Conservation (phyloP, 2,113 vertebrate genomes). For the Sapajus apella region DNA sequence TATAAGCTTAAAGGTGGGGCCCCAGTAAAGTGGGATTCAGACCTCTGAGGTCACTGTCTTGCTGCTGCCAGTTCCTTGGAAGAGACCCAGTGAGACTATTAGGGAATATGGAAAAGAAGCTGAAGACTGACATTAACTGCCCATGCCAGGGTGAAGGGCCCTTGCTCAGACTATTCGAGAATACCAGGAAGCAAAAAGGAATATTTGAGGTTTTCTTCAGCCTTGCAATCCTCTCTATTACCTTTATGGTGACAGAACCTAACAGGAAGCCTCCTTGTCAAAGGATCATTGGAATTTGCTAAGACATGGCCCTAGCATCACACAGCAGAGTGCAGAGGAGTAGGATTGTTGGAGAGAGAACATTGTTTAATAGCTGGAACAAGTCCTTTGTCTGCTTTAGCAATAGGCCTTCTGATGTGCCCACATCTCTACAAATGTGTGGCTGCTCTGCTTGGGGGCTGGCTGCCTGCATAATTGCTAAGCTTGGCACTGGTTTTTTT, state of each 20-base stretch:
- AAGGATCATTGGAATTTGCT: neutral
- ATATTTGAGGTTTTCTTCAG: neutral
- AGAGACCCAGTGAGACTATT: neutral
- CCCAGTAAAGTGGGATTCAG: too few relatives aligned
- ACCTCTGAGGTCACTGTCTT: neutral
- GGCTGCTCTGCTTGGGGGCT: neutral
- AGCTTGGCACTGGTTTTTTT: neutral
- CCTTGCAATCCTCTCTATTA: too few relatives aligned
- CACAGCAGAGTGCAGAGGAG: neutral
- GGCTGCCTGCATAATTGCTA: neutral
- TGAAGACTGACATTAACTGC: neutral
- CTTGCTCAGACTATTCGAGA: neutral
- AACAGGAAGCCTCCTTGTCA: neutral
- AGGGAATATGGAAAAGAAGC: neutral
- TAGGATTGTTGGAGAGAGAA: neutral
- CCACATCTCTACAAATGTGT: neutral
- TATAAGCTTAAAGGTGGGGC: neutral
- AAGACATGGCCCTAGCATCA: neutral
- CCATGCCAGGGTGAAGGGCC: neutral
- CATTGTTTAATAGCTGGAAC: neutral
- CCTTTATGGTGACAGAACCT: neutral
- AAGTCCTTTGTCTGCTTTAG: neutral
- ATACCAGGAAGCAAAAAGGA: neutral
- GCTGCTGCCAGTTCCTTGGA: neutral
- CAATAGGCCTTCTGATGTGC: neutral